These are phyloP conservation scores for Alosa alosa DNA, from an alignment of 2,113 vertebrate genomes.

Conservation along the genomic window DNA sequence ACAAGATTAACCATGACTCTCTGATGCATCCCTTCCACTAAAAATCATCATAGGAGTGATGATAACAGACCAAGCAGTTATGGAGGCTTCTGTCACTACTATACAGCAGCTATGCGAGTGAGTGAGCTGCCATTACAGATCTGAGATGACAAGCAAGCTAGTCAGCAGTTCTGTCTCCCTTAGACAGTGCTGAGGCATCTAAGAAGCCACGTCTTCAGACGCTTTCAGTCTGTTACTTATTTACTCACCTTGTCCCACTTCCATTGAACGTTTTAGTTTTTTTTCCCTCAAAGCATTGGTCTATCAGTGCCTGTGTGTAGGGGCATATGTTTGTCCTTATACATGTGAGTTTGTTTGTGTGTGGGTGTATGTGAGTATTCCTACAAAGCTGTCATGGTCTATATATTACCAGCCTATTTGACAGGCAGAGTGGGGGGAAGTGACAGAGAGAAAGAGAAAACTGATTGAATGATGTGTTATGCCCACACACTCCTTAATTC, in stretches of 20 bases:
- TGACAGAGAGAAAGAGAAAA: background rate
- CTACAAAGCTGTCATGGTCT: background rate
- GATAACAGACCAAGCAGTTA: background rate
- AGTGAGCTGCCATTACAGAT: background rate
- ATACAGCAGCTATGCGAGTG: background rate
- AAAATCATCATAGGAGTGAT: background rate
- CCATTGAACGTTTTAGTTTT: background rate
- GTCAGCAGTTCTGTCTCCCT: background rate
- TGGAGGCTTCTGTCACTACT: background rate
- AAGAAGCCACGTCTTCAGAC: background rate
- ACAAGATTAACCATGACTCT: background rate
- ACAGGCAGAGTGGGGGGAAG: background rate
- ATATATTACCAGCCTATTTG: background rate
- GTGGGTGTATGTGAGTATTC: background rate
- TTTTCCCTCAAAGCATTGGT: background rate
- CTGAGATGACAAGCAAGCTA: background rate
- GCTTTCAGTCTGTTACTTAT: no score
- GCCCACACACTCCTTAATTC: background rate
- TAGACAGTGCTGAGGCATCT: background rate
- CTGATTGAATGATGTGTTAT: background rate
- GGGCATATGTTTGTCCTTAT: background rate
- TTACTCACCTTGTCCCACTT: no score
- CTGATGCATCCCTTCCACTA: background rate
- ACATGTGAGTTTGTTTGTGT: background rate
- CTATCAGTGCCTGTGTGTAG: no score